These are phyloP conservation scores for Micrasema longulum DNA, from an alignment of 1,140 invertebrate genomes.

Conservation along the genomic window DNA sequence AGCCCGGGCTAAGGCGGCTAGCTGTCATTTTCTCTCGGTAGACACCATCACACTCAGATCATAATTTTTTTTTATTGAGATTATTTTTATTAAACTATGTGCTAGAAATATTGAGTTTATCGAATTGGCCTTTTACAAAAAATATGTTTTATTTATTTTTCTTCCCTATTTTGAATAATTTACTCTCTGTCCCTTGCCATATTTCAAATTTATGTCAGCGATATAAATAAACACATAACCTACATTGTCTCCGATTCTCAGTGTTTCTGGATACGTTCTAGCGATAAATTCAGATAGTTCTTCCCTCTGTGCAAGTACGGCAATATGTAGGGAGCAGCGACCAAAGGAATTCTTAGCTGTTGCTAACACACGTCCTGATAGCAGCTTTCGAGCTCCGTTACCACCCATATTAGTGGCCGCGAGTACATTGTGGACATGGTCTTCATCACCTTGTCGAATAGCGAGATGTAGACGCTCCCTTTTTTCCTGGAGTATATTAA, in stretches of 20 bases:
- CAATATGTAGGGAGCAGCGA: conserved; percentile 82
- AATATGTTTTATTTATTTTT: too few species aligned
- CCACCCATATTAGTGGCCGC: conserved; percentile 67
- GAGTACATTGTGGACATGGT: conserved; percentile 72
- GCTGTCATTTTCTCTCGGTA: too few species aligned
- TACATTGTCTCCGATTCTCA: conserved; percentile 88
- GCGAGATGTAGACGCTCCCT: conserved; percentile 82
- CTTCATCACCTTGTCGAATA: conserved; percentile 75
- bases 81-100: too few species aligned
- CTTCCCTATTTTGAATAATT: too few species aligned
- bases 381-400: conserved; percentile 57
- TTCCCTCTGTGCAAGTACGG: conserved; percentile 83
- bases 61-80: too few species aligned
- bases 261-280: conserved; percentile 76
- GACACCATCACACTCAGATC: too few species aligned
- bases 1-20: too few species aligned
- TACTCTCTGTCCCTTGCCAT: too few species aligned
- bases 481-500: conserved; percentile 68
- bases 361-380: conserved; percentile 72
- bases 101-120: too few species aligned
- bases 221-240: too few species aligned
- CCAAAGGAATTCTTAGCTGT: conserved; percentile 80
- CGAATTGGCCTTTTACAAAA: too few species aligned
- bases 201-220: too few species aligned
- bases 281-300: conserved; percentile 82